Evolutionary conservation across 2,888 invertebrate genomes (phyloP).

Genomic region (Synanthedon tipuliformis): DNA sequence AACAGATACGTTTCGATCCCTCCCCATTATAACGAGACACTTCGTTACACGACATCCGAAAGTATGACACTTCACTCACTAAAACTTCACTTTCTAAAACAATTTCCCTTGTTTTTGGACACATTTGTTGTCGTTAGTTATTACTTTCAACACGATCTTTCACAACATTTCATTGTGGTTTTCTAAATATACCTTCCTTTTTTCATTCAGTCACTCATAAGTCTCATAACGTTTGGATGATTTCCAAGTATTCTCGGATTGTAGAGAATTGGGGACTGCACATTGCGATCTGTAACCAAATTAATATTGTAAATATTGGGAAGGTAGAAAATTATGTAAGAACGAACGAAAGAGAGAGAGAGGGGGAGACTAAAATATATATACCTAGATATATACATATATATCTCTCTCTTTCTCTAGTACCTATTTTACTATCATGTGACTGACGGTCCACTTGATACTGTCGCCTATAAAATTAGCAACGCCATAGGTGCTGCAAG

Average conservation of each 20-base stretch:
- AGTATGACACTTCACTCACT: slow-evolving; percentile 14
- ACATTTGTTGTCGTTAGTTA: not conserved
- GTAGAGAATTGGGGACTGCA: slow-evolving; percentile 21
- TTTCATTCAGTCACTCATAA: slow-evolving; percentile 19
- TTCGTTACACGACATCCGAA: slow-evolving; percentile 20
- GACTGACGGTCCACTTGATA: too few species aligned
- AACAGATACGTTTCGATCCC: slow-evolving; percentile 32
- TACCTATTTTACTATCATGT: too few species aligned
- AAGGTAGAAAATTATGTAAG: too few species aligned
- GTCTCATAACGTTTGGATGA: slow-evolving; percentile 29
- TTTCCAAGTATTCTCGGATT: slow-evolving; percentile 24
- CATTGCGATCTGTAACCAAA: slow-evolving; percentile 38
- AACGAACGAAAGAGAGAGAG: too few species aligned
- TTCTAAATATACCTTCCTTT: slow-evolving; percentile 3
- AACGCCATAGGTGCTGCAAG: too few species aligned
- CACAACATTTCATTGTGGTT: slow-evolving; percentile 9
- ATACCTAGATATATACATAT: too few species aligned
- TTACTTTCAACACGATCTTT: too few species aligned
- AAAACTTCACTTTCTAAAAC: slow-evolving; percentile 14
- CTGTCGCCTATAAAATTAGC: too few species aligned
- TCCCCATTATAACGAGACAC: slow-evolving; percentile 33
- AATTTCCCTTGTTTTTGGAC: slow-evolving; percentile 7
- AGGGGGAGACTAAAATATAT: too few species aligned
- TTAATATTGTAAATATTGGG: slow-evolving; percentile 7
- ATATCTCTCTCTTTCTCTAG: too few species aligned